These are phyloP conservation scores for Plecturocebus donacophilus DNA, from an alignment of 2,113 vertebrate species.

Conservation along the genomic window DNA sequence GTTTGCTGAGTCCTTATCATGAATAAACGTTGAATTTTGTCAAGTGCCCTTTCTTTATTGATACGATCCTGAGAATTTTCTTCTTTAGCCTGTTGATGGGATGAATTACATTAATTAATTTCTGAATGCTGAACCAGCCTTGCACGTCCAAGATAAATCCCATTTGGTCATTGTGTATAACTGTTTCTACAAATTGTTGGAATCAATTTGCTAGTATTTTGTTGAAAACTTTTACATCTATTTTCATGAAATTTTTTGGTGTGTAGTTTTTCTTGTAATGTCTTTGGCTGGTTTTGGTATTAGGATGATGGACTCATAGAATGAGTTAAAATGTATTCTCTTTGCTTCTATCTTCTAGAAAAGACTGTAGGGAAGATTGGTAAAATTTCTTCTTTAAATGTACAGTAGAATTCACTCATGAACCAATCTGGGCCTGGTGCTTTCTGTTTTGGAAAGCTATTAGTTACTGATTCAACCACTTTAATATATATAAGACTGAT, in stretches of 20 bases:
- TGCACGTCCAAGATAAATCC: not conserved
- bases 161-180: not conserved
- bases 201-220: not conserved
- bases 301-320: not conserved
- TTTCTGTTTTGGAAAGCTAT: not conserved
- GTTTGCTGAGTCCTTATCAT: not conserved
- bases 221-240: not conserved
- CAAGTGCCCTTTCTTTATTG: not conserved
- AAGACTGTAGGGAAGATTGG: not conserved
- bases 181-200: not conserved
- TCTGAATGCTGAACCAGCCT: not conserved
- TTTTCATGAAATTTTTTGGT: not conserved
- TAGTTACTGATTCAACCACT: not conserved
- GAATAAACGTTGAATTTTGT: not conserved
- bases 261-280: not conserved
- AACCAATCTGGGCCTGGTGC: not conserved
- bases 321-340: not conserved
- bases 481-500: not conserved
- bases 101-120: not conserved
- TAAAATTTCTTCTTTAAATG: not conserved
- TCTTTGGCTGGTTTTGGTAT: not conserved
- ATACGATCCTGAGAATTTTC: not conserved
- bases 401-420: not conserved
- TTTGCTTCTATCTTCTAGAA: not conserved
- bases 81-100: not conserved